Conservation (phyloP, 37 sponge, comb jelly and placozoan species). For the Cliona cf. orientalis region DNA sequence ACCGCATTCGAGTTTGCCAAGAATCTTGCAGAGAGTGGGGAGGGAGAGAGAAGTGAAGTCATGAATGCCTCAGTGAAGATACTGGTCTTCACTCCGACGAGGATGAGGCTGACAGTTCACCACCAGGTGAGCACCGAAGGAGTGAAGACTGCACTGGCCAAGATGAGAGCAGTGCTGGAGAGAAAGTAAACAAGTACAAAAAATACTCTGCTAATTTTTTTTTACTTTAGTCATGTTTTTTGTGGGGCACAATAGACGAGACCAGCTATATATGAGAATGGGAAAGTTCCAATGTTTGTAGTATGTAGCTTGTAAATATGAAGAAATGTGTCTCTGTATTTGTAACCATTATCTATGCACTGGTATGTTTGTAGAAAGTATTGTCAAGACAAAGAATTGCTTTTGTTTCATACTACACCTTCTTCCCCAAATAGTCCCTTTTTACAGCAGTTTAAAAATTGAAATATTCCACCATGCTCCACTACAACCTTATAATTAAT, state of each 20-base stretch:
- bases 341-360: too few relatives aligned
- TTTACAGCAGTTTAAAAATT: too few relatives aligned
- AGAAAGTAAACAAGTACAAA: not conserved
- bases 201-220: not conserved
- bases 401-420: too few relatives aligned
- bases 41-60: not conserved
- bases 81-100: not conserved
- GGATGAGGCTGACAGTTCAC: slow-evolving; percentile 46
- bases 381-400: too few relatives aligned
- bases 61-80: slow-evolving; percentile 19
- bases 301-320: not conserved
- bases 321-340: not conserved
- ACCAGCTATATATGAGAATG: not conserved
- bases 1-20: slow-evolving; percentile 44
- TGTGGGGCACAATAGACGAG: too few relatives aligned
- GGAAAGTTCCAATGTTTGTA: not conserved
- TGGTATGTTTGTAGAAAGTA: too few relatives aligned
- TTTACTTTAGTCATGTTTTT: not conserved
- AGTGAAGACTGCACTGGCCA: slow-evolving; percentile 34
- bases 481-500: too few relatives aligned
- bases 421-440: too few relatives aligned
- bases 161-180: slow-evolving; percentile 21
- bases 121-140: slow-evolving; percentile 55
- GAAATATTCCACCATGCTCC: too few relatives aligned
- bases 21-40: not conserved